Conservation (phyloP, 2,797 vertebrate species). For the Melanotaenia nigrans region DNA sequence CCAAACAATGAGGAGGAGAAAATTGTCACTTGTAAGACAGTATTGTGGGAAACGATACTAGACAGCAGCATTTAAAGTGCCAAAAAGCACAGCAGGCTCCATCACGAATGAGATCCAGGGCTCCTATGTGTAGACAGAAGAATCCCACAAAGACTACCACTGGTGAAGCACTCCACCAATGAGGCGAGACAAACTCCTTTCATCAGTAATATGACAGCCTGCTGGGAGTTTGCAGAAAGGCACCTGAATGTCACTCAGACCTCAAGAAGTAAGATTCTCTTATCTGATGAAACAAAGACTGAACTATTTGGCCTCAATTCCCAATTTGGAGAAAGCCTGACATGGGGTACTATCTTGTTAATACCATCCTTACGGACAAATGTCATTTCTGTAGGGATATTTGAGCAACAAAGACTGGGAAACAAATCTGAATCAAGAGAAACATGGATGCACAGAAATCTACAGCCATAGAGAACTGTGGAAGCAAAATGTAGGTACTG, state of each 20-base stretch:
- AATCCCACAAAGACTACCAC: not conserved
- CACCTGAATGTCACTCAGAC: not conserved
- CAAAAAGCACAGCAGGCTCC: not conserved
- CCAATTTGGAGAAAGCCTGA: not conserved
- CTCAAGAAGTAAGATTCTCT: not conserved
- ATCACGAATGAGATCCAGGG: not conserved
- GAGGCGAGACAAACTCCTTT: not conserved
- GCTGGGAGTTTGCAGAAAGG: not conserved
- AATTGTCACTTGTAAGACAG: not conserved
- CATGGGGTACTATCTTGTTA: not conserved
- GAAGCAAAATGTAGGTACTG: not conserved
- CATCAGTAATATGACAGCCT: not conserved
- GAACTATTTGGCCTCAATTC: not conserved
- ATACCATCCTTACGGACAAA: not conserved
- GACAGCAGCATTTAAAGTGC: conserved; percentile 4
- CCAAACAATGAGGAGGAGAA: not conserved
- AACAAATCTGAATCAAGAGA: not conserved
- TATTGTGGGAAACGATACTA: not conserved
- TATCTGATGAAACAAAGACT: not conserved
- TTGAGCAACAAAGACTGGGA: not conserved
- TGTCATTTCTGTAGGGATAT: not conserved
- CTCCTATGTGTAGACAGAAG: not conserved
- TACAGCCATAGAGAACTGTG: not conserved
- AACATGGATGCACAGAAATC: not conserved
- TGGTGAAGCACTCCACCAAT: not conserved